Percentiles rank a stretch among this genome's conserved stretches.
Evolutionary conservation across 2,888 invertebrate species (phyloP).

Genomic region (Empis stercorea): DNA sequence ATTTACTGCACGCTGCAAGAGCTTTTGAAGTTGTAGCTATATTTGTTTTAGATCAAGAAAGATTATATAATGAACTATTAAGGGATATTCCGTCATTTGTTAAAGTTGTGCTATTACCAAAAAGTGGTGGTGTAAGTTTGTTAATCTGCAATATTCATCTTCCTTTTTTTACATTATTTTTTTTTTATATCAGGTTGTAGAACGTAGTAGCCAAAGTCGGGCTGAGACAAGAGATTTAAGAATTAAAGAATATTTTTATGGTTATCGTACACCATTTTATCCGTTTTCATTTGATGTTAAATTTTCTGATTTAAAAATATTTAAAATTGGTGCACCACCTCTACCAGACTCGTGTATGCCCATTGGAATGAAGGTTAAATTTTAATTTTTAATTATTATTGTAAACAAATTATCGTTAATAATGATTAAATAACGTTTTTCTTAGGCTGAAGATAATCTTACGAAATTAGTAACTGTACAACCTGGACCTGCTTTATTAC

Average conservation of each 20-base stretch:
- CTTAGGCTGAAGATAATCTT: conserved; percentile 60
- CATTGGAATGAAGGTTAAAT: conserved; percentile 70
- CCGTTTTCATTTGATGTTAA: conserved; percentile 92
- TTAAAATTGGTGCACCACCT: conserved; percentile 86
- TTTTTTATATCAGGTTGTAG: conserved; percentile 55
- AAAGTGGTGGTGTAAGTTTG: conserved; percentile 82
- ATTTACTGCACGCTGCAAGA: conserved; percentile 75
- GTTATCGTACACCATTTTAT: conserved; percentile 64
- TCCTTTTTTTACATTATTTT: conserved; percentile 9
- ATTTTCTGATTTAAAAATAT: conserved; percentile 78
- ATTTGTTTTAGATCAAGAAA: conserved; percentile 89
- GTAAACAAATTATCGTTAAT: too few species aligned
- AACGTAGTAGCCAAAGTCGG: conserved; percentile 59
- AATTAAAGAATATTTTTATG: conserved; percentile 93
- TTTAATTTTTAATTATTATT: neutral
- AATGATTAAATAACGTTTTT: neutral
- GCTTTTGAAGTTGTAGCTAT: conserved; percentile 94
- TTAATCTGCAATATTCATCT: neutral
- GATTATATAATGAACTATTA: conserved; percentile 85
- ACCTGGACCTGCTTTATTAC: conserved; percentile 62
- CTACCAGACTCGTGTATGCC: conserved; percentile 95
- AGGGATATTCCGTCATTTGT: conserved; percentile 89
- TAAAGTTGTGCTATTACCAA: conserved; percentile 81
- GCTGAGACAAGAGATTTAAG: conserved; percentile 65
- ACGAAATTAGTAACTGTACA: conserved; percentile 76